Base-by-base conservation (phyloP, 1,140 invertebrate species). In the Whitmania pigra region DNA sequence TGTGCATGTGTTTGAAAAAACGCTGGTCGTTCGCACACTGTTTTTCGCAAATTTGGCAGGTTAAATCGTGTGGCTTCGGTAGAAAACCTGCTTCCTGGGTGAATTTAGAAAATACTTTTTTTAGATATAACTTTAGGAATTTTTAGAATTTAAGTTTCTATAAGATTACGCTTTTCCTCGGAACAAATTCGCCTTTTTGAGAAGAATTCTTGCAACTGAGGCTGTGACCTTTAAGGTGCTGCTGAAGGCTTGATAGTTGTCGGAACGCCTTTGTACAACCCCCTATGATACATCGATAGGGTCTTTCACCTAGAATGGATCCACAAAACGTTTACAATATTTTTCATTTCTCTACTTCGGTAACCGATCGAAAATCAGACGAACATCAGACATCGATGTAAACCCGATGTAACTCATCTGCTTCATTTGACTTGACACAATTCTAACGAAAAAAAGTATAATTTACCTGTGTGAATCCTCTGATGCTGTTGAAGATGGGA, bases 401-500 rank as follows among this genome's bases (percentile, higher is more conserved):
- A 49, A 7, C 15, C 49, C n/a, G n/a, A n/a, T 36, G 60, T 55
- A 4, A 49, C 9, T 7, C 13, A 11, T 49, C 43, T 15, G 43
- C 15, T 11, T 11, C 43, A 49, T 49, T 11, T 17, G 9, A 49
- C 43, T 11, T 17, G 9, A 49, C 43, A 11, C 13, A 49, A 7
- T 49, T 49, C 43, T 49, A 0, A 49, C 43, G 13, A 49, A 49
- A 49, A 7, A 49, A 49, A 49, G 43, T 49, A 49, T 17, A 11
- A 49, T 74, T 69, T 73, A 78, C 84, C 84, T 55, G 96, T 98
- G 82, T 99, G 96, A 69, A 95, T 99, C 76, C 96, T 88, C 79
- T 97, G 94, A 85, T 99, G 96, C 83, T 99, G 96, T 84, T 99
- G 96, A 69, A 99, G 87, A 84, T 99, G 96, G 76, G 93, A 96